Conservation (phyloP, 1,140 invertebrate species). For the Gonioctena quinquepunctata region DNA sequence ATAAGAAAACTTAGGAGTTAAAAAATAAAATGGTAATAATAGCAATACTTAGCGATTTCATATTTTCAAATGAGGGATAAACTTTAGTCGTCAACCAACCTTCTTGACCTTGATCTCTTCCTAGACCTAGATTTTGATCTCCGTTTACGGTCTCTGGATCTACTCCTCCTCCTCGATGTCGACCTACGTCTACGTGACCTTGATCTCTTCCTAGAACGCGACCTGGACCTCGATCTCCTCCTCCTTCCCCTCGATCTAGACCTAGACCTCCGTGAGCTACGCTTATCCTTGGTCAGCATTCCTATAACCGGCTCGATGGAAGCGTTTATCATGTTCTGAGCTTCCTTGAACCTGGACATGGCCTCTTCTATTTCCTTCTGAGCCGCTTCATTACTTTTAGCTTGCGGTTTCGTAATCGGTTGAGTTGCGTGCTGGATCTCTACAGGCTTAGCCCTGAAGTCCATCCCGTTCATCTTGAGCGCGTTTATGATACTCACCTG, state of each 20-base stretch:
- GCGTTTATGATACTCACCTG: conserved; percentile 87
- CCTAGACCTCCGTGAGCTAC: conserved; percentile 61
- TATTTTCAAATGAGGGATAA: too few relatives aligned
- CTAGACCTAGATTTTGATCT: conserved; percentile 56
- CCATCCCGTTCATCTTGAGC: conserved; percentile 81
- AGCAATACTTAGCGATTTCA: too few relatives aligned
- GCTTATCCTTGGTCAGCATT: conserved; percentile 81
- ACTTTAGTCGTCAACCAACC: too few relatives aligned
- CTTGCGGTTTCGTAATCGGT: conserved; percentile 89
- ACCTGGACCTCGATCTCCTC: conserved; percentile 59
- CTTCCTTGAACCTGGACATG: conserved; percentile 94
- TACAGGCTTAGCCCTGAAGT: conserved; percentile 67
- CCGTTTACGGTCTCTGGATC: conserved; percentile 49
- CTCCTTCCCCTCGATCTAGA: conserved; percentile 62
- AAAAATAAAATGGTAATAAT: too few relatives aligned
- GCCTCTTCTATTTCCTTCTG: conserved; percentile 96
- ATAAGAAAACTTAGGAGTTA: too few relatives aligned
- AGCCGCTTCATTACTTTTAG: conserved; percentile 92
- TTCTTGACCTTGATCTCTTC: conserved; percentile 59
- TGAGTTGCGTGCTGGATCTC: conserved; percentile 87
- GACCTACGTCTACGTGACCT: conserved; percentile 60
- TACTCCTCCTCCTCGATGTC: conserved; percentile 46
- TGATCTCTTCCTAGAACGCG: conserved; percentile 59
- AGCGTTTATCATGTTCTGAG: conserved; percentile 89
- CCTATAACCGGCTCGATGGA: conserved; percentile 90